Base-by-base conservation (phyloP, 1,140 invertebrate genomes). In the Bombus terrestris region DNA sequence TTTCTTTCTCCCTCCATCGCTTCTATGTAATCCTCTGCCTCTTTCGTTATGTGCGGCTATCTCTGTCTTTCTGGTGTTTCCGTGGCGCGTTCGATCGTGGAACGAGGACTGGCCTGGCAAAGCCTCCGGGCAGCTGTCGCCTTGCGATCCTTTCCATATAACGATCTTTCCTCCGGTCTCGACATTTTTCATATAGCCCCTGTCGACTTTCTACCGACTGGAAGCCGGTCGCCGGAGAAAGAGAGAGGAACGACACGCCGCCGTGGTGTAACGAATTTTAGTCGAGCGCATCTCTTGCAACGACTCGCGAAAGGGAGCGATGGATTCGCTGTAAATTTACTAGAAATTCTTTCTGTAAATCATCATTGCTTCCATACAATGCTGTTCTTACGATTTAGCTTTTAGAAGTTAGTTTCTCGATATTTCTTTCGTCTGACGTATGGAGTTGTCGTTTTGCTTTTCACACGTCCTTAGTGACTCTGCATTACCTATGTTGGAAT, bases 91-190 rank as follows among this genome's bases (percentile, higher is more conserved):
- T 81, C 78, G 84, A 85, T 75, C 68, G 78, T 59, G 83, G 78
- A 73, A 81, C 68, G 84, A 73, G 78, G 83, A 85, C 76, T 73
- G 68, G 41, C 35, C 59, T 66, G 83, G 59, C 83, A 74, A 85
- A 85, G 84, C 84, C 84, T 81, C 78, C 59, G 78, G 84, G 78
- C 84, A 81, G 84, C 79, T 81, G 84, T 85, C 84, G 84, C 84
- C 84, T 85, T 47, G 78, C 84, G 84, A 85, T 85, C 84, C 84
- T 85, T 85, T 85, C 78, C 83, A 74, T 81, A 81, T 81, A 85
- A 85, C 83, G 83, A 85, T 85, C 83, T 85, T 85, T 85, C 78
- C 84, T 57, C 43, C 78, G 71, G 71, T 81, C 84, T 37, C 79
- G 71, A 85, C 84, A 75, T 81, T 75, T 85, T 81, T 81, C 84